phyloP scores from a whole-genome alignment of 2,888 invertebrate genomes.

The Catotricha subobsoleta region DNA sequence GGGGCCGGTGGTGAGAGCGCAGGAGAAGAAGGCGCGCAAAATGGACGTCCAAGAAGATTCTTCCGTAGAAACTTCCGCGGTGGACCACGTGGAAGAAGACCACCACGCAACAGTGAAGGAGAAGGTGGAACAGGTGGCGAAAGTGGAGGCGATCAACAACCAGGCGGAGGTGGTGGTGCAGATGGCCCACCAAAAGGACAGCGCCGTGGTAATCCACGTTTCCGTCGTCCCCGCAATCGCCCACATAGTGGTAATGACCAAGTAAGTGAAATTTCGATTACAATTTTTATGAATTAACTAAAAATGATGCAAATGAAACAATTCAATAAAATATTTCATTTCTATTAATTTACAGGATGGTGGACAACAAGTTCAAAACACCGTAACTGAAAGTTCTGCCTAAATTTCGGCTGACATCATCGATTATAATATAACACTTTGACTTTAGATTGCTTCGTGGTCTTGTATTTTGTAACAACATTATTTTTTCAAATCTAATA shows the following conservation, averaged over 20 bases:
- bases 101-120: conserved; percentile 27
- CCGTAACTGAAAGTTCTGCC: conserved; percentile 30
- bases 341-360: conserved; percentile 17
- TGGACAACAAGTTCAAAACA: conserved; percentile 30
- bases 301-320: neutral
- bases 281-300: neutral
- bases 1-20: conserved; percentile 21
- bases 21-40: conserved; percentile 24
- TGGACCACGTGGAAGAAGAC: conserved; percentile 24
- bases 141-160: conserved; percentile 32
- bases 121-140: conserved; percentile 18
- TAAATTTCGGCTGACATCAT: no score
- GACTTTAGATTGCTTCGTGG: no score
- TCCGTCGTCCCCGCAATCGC: conserved; percentile 24
- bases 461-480: no score
- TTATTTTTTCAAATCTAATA: no score
- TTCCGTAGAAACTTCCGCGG: conserved; percentile 60
- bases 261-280: neutral
- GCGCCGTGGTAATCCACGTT: conserved; percentile 15
- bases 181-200: conserved; percentile 17
- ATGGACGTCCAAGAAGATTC: conserved; percentile 61
- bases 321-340: neutral
- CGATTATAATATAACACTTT: no score
- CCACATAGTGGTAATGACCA: conserved; percentile 17
- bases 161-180: conserved; percentile 13